Conservation (phyloP, 2,797 vertebrate genomes). For the Hydrophis major region DNA sequence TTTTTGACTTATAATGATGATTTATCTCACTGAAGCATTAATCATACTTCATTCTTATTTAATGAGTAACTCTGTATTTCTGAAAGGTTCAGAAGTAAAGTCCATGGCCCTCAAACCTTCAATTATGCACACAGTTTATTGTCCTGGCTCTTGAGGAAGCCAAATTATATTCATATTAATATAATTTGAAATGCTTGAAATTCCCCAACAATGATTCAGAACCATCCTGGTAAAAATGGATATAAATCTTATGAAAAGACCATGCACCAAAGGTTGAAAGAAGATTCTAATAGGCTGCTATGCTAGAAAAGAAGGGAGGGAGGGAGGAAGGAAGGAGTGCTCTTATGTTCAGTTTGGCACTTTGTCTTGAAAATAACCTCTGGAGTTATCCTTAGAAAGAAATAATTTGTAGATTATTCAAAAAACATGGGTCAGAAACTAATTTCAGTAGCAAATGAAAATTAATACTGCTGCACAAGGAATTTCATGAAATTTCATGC, state of each 20-base stretch:
- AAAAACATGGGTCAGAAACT: background rate
- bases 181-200: background rate
- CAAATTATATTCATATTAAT: background rate
- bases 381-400: background rate
- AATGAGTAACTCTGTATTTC: background rate
- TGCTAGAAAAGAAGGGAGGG: background rate
- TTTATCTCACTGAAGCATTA: constrained; percentile 1
- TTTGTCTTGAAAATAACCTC: background rate
- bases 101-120: background rate
- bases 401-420: background rate
- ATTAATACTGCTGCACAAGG: background rate
- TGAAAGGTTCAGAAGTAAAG: background rate
- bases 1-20: background rate
- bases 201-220: background rate
- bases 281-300: background rate
- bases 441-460: background rate
- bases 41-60: constrained; percentile 5
- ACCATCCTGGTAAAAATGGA: background rate
- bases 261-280: background rate
- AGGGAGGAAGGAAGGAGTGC: too few species aligned
- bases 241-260: background rate
- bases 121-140: background rate
- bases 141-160: background rate
- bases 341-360: background rate
- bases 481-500: background rate